Evolutionary conservation across 2,888 invertebrate genomes (phyloP).

Genomic region (Amiota mariae): DNA sequence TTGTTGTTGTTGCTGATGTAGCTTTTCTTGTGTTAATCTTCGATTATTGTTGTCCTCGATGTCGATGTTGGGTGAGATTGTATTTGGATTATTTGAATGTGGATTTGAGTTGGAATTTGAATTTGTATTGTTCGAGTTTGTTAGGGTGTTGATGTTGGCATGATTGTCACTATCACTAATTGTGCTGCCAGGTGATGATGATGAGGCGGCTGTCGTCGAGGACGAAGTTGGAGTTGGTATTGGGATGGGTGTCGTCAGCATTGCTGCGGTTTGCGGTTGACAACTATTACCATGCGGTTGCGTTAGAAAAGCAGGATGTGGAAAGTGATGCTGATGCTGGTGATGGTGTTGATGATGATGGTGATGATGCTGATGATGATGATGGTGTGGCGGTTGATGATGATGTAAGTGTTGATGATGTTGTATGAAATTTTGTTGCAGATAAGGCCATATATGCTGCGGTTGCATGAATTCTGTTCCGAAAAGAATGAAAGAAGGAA

Average conservation of each 20-base stretch:
- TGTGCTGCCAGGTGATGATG: constrained; percentile 74
- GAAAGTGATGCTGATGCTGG: constrained; percentile 61
- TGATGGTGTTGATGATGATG: constrained; percentile 24
- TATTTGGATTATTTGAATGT: constrained; percentile 31
- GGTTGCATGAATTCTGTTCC: constrained; percentile 74
- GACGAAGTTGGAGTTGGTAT: constrained; percentile 44
- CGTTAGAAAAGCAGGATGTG: constrained; percentile 74
- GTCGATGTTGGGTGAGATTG: constrained; percentile 35
- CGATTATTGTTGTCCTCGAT: constrained; percentile 70
- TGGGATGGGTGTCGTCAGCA: constrained; percentile 64
- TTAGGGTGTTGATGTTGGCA: constrained; percentile 60
- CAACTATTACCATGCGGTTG: constrained; percentile 72
- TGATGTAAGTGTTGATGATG: constrained; percentile 59
- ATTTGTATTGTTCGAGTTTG: constrained; percentile 57
- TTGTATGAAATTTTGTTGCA: constrained; percentile 74
- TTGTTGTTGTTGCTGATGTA: constrained; percentile 51
- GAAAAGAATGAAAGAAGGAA: background rate
- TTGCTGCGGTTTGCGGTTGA: constrained; percentile 71
- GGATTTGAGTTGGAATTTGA: constrained; percentile 52
- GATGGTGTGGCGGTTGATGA: constrained; percentile 52
- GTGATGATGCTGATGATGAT: constrained; percentile 50
- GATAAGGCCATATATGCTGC: constrained; percentile 75
- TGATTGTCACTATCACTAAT: constrained; percentile 74
- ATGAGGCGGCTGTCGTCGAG: constrained; percentile 65
- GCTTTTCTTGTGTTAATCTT: constrained; percentile 69